These are phyloP conservation scores for Heliconius eleuchia DNA, from an alignment of 1,140 invertebrate species.

Conservation along the genomic window DNA sequence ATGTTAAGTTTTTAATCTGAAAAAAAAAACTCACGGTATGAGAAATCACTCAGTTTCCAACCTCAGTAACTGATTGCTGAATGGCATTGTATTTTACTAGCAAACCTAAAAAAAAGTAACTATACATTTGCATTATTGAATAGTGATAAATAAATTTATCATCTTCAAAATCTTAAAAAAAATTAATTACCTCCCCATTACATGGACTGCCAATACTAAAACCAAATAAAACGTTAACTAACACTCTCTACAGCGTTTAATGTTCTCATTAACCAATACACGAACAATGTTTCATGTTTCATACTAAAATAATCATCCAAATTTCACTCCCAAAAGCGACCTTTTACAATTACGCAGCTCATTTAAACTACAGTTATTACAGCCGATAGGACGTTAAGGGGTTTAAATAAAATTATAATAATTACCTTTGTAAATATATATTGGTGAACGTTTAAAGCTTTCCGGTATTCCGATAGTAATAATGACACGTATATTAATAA, in stretches of 20 bases:
- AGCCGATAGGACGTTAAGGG: conserved; percentile 14
- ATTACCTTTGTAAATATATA: conserved; percentile 27
- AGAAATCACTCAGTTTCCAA: too few species aligned
- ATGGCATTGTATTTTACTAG: too few species aligned
- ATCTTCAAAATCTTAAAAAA: too few species aligned
- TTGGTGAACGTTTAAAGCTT: conserved; percentile 24
- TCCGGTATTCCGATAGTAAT: conserved; percentile 22
- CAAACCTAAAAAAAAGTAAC: too few species aligned
- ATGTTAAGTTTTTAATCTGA: too few species aligned
- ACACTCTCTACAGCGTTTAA: background rate
- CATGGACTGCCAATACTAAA: too few species aligned
- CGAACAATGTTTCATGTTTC: background rate
- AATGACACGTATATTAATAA: conserved; percentile 10
- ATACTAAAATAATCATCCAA: conserved; percentile 6
- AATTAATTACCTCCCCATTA: too few species aligned
- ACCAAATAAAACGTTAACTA: background rate
- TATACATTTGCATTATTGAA: too few species aligned
- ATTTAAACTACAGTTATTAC: conserved; percentile 2
- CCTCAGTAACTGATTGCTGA: too few species aligned
- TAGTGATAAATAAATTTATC: too few species aligned
- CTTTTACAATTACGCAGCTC: conserved; percentile 10
- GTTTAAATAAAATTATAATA: conserved; percentile 28
- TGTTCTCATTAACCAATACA: background rate
- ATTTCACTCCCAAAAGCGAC: background rate
- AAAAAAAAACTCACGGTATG: too few species aligned